Conservation (phyloP, 2,797 vertebrate species). For the Trachurus trachurus region DNA sequence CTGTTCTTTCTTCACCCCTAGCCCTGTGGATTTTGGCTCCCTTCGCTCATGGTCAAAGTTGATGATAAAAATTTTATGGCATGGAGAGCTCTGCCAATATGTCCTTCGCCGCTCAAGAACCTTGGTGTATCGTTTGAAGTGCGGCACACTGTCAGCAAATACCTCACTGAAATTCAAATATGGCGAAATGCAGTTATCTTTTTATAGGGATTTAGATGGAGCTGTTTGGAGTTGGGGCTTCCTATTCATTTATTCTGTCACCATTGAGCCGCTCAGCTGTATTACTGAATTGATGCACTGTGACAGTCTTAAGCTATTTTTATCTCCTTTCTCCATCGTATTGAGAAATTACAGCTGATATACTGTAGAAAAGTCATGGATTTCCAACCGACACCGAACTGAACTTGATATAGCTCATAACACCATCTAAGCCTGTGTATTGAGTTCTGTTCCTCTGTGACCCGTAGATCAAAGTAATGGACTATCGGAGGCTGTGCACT, state of each 20-base stretch:
- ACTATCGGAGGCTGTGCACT: constrained; percentile 69
- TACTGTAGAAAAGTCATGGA: constrained; percentile 69
- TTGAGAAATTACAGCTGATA: constrained; percentile 74
- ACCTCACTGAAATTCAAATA: constrained; percentile 67
- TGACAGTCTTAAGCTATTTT: constrained; percentile 77
- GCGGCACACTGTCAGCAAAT: constrained; percentile 46
- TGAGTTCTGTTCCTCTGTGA: constrained; percentile 80
- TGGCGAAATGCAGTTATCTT: constrained; percentile 62
- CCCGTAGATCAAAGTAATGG: constrained; percentile 84
- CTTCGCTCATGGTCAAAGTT: constrained; percentile 35
- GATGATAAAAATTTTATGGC: constrained; percentile 32
- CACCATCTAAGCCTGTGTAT: constrained; percentile 62
- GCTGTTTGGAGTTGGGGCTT: constrained; percentile 66
- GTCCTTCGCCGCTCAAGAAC: constrained; percentile 29
- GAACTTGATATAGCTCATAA: constrained; percentile 77
- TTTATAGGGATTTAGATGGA: constrained; percentile 73
- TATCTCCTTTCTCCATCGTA: constrained; percentile 65
- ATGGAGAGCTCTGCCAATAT: constrained; percentile 30
- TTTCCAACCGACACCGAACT: constrained; percentile 55
- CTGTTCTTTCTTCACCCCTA: neutral
- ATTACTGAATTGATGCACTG: constrained; percentile 70
- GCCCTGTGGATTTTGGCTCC: constrained; percentile 4
- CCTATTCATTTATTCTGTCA: constrained; percentile 75
- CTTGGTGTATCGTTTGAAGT: constrained; percentile 49
- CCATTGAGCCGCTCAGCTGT: constrained; percentile 63